These are phyloP conservation scores for Lytechinus pictus DNA, from an alignment of 35 echinoderm and acorn worm genomes.

Conservation along the genomic window DNA sequence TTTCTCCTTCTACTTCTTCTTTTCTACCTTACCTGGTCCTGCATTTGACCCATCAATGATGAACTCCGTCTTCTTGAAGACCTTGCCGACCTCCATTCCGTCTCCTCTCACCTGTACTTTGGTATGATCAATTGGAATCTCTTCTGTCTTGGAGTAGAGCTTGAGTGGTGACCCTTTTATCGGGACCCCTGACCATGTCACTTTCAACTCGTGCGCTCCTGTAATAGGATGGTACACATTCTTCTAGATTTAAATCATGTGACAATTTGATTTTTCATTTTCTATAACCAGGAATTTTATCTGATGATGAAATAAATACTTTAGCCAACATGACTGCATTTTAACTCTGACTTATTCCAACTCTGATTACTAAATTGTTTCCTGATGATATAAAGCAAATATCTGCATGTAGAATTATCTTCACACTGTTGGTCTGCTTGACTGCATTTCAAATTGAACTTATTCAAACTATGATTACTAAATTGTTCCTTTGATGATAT, in stretches of 20 bases:
- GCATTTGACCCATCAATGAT: constrained; percentile 80
- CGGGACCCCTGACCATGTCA: constrained; percentile 60
- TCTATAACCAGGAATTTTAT: neutral
- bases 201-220: constrained; percentile 67
- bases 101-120: constrained; percentile 67
- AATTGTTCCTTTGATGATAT: neutral
- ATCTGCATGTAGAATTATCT: too few species aligned
- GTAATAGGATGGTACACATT: neutral
- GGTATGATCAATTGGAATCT: constrained; percentile 78
- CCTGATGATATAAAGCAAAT: too few species aligned
- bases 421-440: too few species aligned
- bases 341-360: too few species aligned
- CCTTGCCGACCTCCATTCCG: constrained; percentile 64
- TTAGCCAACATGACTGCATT: too few species aligned
- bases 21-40: constrained; percentile 65
- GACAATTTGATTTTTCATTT: neutral
- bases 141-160: constrained; percentile 54
- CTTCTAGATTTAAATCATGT: neutral
- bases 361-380: neutral
- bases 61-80: constrained; percentile 68
- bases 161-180: constrained; percentile 83
- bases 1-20: neutral
- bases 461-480: too few species aligned
- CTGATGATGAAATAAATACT: too few species aligned
- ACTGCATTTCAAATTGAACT: too few species aligned